Percentiles rank a stretch among this genome's conserved stretches.
phyloP scores from a whole-genome alignment of 2,113 vertebrate genomes.

The Meleagris gallopavo region DNA sequence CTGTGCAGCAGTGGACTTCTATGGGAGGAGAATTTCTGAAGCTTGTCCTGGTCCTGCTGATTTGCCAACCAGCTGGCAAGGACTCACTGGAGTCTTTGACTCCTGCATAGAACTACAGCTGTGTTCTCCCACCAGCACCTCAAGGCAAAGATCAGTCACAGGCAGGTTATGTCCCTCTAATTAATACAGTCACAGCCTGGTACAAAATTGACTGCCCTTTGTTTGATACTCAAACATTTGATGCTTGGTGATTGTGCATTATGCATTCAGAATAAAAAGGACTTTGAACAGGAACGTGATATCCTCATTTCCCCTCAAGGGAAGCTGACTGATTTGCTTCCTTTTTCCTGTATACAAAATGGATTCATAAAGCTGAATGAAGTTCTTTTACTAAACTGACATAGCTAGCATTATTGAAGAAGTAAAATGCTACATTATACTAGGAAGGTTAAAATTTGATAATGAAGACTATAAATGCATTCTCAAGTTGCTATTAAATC shows the following conservation, averaged over 20 bases:
- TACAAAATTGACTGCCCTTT: neutral
- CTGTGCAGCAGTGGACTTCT: neutral
- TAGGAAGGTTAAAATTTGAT: neutral
- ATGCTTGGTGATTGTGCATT: neutral
- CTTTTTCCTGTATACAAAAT: neutral
- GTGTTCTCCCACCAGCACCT: neutral
- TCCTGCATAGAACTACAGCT: neutral
- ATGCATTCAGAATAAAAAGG: neutral
- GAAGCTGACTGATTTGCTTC: neutral
- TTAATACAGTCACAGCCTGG: rapidly evolving
- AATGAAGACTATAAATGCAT: neutral
- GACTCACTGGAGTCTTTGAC: rapidly evolving
- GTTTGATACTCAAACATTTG: constrained; percentile 47
- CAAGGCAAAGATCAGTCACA: neutral
- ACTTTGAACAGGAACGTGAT: constrained; percentile 14
- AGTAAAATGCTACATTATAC: neutral
- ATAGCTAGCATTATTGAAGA: neutral
- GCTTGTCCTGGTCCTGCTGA: neutral
- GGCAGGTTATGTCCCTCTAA: neutral
- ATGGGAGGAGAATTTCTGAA: neutral
- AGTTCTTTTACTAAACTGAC: neutral
- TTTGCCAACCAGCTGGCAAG: neutral
- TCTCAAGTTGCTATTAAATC: neutral
- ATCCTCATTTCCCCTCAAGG: neutral
- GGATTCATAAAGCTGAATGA: neutral